phyloP scores from a whole-genome alignment of 2,888 invertebrate genomes.

The Blomia tropicalis region DNA sequence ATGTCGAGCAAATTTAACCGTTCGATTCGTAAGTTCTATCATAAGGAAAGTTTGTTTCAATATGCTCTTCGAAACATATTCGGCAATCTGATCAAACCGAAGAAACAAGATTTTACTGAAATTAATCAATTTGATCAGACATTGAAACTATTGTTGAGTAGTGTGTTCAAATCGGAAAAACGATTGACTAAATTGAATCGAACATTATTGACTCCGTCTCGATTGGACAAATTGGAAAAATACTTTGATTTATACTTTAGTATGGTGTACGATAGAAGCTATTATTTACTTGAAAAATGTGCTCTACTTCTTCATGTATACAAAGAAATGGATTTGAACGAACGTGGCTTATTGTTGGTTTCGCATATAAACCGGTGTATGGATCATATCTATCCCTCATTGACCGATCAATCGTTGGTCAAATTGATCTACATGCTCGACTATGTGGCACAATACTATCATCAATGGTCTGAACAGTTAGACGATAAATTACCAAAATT shows the following conservation, averaged over 20 bases:
- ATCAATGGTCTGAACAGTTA: neutral
- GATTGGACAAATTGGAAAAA: neutral
- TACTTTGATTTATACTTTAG: neutral
- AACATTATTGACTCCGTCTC: neutral
- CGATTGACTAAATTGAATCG: neutral
- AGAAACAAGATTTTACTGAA: neutral
- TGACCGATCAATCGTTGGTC: neutral
- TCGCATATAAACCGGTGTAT: neutral
- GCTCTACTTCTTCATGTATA: neutral
- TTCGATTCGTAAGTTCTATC: neutral
- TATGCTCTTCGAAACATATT: neutral
- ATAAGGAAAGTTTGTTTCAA: neutral
- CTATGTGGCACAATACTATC: neutral
- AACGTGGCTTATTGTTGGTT: neutral
- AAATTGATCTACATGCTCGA: neutral
- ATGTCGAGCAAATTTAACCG: neutral
- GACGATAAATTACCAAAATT: neutral
- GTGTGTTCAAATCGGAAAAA: neutral
- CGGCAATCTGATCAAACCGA: neutral
- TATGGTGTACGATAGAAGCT: neutral
- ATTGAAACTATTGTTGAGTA: too few relatives aligned
- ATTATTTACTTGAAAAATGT: neutral
- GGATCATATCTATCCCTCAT: neutral
- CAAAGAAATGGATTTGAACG: neutral
- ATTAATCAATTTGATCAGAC: too few relatives aligned